Conservation (phyloP, 2,113 vertebrate species). For the Rhynchomys soricoides region DNA sequence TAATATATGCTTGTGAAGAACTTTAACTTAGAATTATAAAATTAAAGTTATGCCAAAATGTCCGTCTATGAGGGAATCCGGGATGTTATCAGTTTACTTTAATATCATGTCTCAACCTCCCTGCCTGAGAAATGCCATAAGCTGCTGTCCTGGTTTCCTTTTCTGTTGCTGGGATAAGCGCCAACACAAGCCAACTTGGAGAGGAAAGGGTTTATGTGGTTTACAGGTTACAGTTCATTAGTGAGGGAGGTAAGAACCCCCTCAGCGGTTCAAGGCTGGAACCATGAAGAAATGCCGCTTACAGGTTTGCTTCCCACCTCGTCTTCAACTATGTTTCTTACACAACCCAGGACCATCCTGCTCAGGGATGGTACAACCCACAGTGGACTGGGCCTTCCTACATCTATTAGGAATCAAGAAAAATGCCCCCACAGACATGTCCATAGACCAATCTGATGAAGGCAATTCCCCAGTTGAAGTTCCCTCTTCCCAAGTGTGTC, state of each 20-base stretch:
- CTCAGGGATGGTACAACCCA: not conserved
- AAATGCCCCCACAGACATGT: not conserved
- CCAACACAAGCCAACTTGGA: no score
- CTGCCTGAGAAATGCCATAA: not conserved
- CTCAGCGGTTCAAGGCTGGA: not conserved
- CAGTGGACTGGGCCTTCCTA: not conserved
- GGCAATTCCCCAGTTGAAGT: not conserved
- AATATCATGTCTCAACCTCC: not conserved
- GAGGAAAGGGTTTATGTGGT: no score
- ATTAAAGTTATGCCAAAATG: not conserved
- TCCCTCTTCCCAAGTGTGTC: not conserved
- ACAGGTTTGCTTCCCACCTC: not conserved
- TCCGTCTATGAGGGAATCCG: not conserved
- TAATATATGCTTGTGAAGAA: not conserved
- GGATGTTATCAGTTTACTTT: constrained; percentile 13
- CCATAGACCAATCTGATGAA: not conserved
- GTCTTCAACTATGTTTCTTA: not conserved
- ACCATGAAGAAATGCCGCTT: not conserved
- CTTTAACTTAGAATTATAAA: not conserved
- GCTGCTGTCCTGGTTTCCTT: not conserved
- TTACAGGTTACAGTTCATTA: not conserved
- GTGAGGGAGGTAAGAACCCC: not conserved
- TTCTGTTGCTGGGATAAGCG: not conserved
- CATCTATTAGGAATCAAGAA: not conserved
- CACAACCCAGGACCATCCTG: not conserved